Conservation (phyloP, 1,140 invertebrate genomes). For the Cydia amplana region DNA sequence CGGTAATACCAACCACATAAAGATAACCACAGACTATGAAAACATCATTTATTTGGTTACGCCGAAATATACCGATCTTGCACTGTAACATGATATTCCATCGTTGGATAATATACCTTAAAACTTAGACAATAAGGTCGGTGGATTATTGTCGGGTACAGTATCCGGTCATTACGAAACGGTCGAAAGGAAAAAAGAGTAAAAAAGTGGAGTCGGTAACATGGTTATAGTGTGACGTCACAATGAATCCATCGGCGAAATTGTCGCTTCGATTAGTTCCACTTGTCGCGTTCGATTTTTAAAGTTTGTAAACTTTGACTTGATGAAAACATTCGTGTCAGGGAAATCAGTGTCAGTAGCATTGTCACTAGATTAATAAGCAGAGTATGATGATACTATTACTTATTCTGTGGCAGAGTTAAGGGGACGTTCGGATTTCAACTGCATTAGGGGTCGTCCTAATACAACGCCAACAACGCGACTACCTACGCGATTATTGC, state of each 20-base stretch:
- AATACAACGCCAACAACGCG: no score
- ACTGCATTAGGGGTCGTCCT: no score
- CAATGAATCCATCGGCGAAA: constrained; percentile 3
- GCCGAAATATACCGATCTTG: constrained; percentile 9
- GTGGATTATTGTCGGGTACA: neutral
- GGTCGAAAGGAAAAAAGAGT: constrained; percentile 23
- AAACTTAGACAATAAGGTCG: neutral
- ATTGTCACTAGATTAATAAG: no score
- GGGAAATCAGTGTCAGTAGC: no score
- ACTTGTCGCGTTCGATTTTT: neutral
- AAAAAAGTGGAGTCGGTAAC: constrained; percentile 26
- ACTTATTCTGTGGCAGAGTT: no score
- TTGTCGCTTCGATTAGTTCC: constrained; percentile 21
- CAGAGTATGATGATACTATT: no score
- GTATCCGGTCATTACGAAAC: constrained; percentile 26
- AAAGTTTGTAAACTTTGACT: neutral
- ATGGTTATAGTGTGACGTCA: constrained; percentile 16
- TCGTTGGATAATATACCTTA: neutral
- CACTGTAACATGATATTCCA: neutral
- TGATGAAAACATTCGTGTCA: neutral
- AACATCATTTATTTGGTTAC: constrained; percentile 19
- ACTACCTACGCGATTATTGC: no score
- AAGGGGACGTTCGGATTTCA: no score
- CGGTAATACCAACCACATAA: constrained; percentile 23
- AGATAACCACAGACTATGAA: constrained; percentile 24